Base-by-base conservation (phyloP, 2,888 invertebrate genomes). In the Scaptomyza polygonia region DNA sequence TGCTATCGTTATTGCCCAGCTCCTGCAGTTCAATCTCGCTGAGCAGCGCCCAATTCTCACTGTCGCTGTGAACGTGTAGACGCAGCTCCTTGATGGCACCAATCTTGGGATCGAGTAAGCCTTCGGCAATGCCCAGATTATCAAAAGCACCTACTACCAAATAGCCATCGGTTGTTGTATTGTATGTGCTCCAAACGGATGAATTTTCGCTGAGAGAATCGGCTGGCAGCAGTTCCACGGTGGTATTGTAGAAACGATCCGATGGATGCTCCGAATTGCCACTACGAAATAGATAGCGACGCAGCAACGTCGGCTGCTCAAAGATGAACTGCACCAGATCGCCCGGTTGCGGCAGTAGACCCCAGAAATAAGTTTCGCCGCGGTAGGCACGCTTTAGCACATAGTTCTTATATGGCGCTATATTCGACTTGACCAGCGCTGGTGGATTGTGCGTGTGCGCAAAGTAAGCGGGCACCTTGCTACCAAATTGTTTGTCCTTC, bases 351-450 rank as follows among this genome's bases (percentile, higher is more conserved):
- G 98, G 98, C 40, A 96, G 93, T 9, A 96, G 92, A 0, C 97
- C 98, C 98, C 98, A 98, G 92, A 98, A 99, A 90, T 95, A 98
- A 0, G 95, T 95, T 73, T 95, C 95, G 0, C 99, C 98, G 18
- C 93, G 93, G 90, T 99, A 99, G 3, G 98, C 98, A 74, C 95
- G 94, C 67, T 94, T 93, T 18, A 98, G 90, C 0, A 95, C 94
- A 91, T 96, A 96, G 63, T 95, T 95, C 76, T 95, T 95, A 90
- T 97, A 97, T 12, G 95, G 94, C 77, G 95, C 95, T 63, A 98
- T 95, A 62, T 95, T 94, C 2, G 96, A 95, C 44, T 93, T 93
- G 6, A 96, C 93, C 32, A 89, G 92, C 0, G 95, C 95, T 54
- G 95, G 92, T 0, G 96, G 96, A 92, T 97, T 97, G 30, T 93